Evolutionary conservation across 1,140 invertebrate species (phyloP), one percentile per base, ranked within the genome.

Genomic region (Polyergus mexicanus): DNA sequence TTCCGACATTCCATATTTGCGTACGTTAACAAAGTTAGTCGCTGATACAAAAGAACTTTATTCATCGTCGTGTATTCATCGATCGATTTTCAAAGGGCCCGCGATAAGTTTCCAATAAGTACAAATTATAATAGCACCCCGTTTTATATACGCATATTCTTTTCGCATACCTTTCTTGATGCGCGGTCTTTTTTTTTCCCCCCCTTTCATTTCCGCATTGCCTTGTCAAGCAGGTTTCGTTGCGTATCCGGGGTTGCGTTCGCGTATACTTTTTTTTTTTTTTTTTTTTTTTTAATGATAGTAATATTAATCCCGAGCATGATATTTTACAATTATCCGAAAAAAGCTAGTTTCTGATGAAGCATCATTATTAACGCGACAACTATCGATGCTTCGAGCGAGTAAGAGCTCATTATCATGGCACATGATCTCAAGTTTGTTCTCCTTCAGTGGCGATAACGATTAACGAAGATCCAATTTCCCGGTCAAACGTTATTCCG

Each of bases 391-490:
- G 44, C 16, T 62, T 38, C 35, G 16, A 4, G n/a, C 8, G 47
- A 16, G 65, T 72, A 44, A 74, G 51, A 28, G 13, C 22, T 25
- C 74, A 58, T 88, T 78, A 74, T 74, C 60, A 63, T 1, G 58
- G n/a, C 87, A 86, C 68, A 71, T 65, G 84, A 68, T 78, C 69
- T 41, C 75, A 77, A 89, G 86, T 88, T 84, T 81, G 60, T 86
- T 86, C 76, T 91, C 56, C 68, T 88, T 81, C 58, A 38, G 41
- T 51, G 68, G 13, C 32, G 85, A 89, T 90, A 86, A 89, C 65
- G 77, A 78, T 86, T 90, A 81, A 87, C 51, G 51, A 83, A 88
- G 38, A 62, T 90, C 16, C 77, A 87, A 80, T 86, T 86, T 91
- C 74, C 81, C 47, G 86, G 51, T 90, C 88, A 85, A 85, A 74